Percentiles rank a stretch among this genome's conserved stretches.
phyloP scores from a whole-genome alignment of 2,113 vertebrate genomes.

The Trichomycterus rosablanca region DNA sequence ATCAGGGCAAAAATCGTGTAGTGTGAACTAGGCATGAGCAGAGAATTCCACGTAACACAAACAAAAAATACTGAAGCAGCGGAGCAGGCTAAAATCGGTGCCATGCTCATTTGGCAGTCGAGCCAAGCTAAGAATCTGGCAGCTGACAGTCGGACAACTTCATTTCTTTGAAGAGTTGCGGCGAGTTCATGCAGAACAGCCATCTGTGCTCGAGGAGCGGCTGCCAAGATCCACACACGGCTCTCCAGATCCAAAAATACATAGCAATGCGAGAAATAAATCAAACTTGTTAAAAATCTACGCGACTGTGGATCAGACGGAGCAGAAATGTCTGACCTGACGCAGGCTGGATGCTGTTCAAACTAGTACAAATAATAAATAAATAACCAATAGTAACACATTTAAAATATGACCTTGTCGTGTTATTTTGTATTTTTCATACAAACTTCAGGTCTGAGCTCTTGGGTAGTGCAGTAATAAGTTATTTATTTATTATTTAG shows the following conservation, averaged over 20 bases:
- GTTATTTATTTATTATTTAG: too few relatives aligned
- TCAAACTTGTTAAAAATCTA: background rate
- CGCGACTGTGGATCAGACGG: background rate
- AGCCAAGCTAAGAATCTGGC: constrained; percentile 32
- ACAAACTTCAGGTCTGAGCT: too few relatives aligned
- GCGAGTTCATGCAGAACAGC: constrained; percentile 40
- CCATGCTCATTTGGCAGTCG: constrained; percentile 9
- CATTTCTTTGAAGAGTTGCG: constrained; percentile 37
- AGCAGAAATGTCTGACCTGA: background rate
- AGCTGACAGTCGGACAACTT: constrained; percentile 36
- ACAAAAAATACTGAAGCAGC: background rate
- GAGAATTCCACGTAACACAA: too few relatives aligned
- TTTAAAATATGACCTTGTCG: too few relatives aligned
- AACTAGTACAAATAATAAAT: too few relatives aligned
- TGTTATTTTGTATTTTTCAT: too few relatives aligned
- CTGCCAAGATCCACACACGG: constrained; percentile 26
- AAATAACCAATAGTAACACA: too few relatives aligned
- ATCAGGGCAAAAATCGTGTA: too few relatives aligned
- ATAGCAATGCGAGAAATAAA: constrained; percentile 14
- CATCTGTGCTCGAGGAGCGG: constrained; percentile 33
- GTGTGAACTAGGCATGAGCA: too few relatives aligned
- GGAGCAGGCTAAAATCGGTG: background rate
- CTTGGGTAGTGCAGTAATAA: too few relatives aligned
- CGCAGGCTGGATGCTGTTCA: too few relatives aligned
- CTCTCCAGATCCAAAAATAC: constrained; percentile 36